phyloP scores from a whole-genome alignment of 2,888 invertebrate species.

The Aphrophora alni region DNA sequence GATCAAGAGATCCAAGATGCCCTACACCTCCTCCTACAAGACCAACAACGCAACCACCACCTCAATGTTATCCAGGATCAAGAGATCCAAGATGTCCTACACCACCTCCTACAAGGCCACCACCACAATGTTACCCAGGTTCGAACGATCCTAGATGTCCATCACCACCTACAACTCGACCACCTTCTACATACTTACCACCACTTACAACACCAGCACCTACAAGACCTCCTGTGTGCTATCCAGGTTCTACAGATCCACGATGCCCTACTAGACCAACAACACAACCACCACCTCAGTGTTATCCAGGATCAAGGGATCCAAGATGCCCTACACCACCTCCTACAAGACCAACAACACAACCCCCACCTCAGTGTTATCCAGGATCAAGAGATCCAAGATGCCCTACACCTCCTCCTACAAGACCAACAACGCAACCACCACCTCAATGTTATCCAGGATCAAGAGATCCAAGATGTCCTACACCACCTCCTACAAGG shows the following conservation, averaged over 20 bases:
- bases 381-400: constrained; percentile 47
- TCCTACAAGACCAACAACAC: constrained; percentile 49
- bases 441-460: constrained; percentile 54
- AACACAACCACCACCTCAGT: constrained; percentile 47
- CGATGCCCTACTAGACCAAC: constrained; percentile 47
- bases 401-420: constrained; percentile 46
- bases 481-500: constrained; percentile 55
- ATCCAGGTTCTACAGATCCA: constrained; percentile 56
- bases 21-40: constrained; percentile 50
- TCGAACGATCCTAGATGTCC: constrained; percentile 56
- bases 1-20: constrained; percentile 45
- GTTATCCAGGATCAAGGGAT: constrained; percentile 55
- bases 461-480: constrained; percentile 52
- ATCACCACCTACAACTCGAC: constrained; percentile 19
- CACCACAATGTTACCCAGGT: constrained; percentile 56
- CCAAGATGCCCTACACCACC: constrained; percentile 54
- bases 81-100: constrained; percentile 48
- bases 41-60: constrained; percentile 44
- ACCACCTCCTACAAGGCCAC: constrained; percentile 44
- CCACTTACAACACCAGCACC: constrained; percentile 28
- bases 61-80: constrained; percentile 56
- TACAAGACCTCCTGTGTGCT: constrained; percentile 48
- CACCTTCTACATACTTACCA: not conserved
- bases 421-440: constrained; percentile 51
- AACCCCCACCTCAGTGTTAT: constrained; percentile 42